Percentiles rank a stretch among this genome's conserved stretches.
These are phyloP conservation scores for Philotrypesis tridentata DNA, from an alignment of 1,140 invertebrate species.

Conservation along the genomic window DNA sequence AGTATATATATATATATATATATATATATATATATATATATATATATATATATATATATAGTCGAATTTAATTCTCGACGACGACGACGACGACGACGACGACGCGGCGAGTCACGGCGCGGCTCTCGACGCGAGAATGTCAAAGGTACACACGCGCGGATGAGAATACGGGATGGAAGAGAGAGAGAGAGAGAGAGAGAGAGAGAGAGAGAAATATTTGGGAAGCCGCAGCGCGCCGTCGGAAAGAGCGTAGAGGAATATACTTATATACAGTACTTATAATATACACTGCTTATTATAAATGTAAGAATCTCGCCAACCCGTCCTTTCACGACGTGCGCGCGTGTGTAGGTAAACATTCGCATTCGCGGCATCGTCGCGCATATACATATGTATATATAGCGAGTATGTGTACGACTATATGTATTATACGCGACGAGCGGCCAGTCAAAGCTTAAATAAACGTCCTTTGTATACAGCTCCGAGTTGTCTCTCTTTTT, in stretches of 20 bases:
- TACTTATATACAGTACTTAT: no score
- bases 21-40: no score
- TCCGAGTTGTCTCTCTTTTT: background rate
- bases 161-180: no score
- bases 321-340: slow-evolving; percentile 65
- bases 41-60: no score
- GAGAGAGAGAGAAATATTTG: slow-evolving; percentile 25
- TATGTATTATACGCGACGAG: no score
- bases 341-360: slow-evolving; percentile 68
- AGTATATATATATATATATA: no score
- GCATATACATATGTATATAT: background rate
- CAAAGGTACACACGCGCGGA: slow-evolving; percentile 23
- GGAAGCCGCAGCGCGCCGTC: background rate
- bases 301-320: background rate
- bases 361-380: background rate
- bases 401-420: no score
- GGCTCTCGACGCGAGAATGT: background rate
- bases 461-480: background rate
- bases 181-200: no score
- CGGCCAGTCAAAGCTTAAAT: background rate
- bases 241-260: background rate
- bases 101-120: no score
- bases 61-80: background rate
- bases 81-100: no score
- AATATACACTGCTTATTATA: background rate